These are phyloP conservation scores for Linurgus olivaceus DNA, from an alignment of 2,797 vertebrate species.

Conservation along the genomic window DNA sequence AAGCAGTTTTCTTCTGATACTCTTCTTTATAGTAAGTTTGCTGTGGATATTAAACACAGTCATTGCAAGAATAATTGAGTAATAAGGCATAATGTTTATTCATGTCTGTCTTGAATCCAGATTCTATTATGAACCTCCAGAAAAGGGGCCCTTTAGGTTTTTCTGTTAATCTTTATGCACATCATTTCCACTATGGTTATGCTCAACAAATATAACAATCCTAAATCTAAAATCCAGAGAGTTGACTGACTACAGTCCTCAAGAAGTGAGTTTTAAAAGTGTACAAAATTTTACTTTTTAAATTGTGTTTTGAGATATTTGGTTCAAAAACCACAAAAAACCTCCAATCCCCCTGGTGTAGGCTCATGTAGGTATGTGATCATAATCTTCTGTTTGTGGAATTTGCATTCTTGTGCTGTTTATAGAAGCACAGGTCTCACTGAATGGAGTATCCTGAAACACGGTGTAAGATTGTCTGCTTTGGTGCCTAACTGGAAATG, in stretches of 20 bases:
- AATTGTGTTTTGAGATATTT: not conserved
- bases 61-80: not conserved
- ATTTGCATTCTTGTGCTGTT: not conserved
- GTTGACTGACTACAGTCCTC: not conserved
- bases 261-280: not conserved
- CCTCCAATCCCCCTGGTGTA: accelerated
- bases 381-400: not conserved
- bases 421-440: not conserved
- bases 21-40: not conserved
- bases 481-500: not conserved
- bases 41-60: not conserved
- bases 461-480: not conserved
- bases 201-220: not conserved
- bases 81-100: not conserved
- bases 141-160: not conserved
- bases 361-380: not conserved
- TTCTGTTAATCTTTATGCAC: not conserved
- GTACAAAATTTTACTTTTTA: not conserved
- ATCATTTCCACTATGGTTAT: not conserved
- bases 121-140: not conserved
- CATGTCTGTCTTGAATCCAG: not conserved
- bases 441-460: not conserved
- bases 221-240: not conserved
- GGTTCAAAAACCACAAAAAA: not conserved
- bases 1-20: not conserved